Conservation (phyloP, 2,888 invertebrate species). For the Nemotelus nigrinus region DNA sequence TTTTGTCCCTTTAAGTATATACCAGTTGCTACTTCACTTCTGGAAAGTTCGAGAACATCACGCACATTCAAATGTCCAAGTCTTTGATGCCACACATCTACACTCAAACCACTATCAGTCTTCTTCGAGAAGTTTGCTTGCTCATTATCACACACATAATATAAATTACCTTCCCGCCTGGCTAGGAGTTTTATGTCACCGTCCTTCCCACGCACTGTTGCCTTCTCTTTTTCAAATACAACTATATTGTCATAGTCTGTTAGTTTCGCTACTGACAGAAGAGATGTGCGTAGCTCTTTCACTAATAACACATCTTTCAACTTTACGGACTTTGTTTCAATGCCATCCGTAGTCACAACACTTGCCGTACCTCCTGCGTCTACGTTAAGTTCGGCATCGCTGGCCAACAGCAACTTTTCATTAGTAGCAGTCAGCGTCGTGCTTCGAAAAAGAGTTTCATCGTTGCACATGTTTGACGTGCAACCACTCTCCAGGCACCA, state of each 20-base stretch:
- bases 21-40: not conserved
- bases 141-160: conserved; percentile 8
- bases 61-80: conserved; percentile 21
- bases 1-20: not conserved
- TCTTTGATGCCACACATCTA: conserved; percentile 20
- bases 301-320: conserved; percentile 36
- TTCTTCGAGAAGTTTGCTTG: conserved; percentile 5
- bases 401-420: not conserved
- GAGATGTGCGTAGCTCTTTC: conserved; percentile 36
- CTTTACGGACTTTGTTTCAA: conserved; percentile 1
- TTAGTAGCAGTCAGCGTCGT: not conserved
- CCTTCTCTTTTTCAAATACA: too few species aligned
- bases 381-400: not conserved
- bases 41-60: not conserved
- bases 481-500: conserved; percentile 8
- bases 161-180: not conserved
- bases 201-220: conserved; percentile 7
- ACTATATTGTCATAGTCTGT: conserved; percentile 45
- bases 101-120: conserved; percentile 5
- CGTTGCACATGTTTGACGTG: conserved; percentile 7
- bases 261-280: conserved; percentile 43
- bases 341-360: not conserved
- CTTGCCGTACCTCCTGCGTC: not conserved
- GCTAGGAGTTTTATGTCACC: not conserved
- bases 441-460: not conserved